Base-by-base conservation (phyloP, 2,797 vertebrate species). In the Agapornis canus region DNA sequence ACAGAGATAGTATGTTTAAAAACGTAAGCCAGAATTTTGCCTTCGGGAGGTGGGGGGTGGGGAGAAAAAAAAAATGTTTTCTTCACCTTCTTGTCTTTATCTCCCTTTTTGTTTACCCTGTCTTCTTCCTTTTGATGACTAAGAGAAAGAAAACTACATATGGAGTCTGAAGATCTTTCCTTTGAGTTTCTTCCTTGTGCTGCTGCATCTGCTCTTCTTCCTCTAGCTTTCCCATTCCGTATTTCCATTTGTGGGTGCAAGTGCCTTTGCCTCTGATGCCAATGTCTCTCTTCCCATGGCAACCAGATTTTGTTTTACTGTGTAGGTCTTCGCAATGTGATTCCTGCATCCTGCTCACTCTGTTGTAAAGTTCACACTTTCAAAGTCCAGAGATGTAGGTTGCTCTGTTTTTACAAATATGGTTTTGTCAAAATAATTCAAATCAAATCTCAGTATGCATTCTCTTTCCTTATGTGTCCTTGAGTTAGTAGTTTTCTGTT, bases 291-390 rank as follows among this genome's bases (percentile, higher is more conserved):
- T 95, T 96, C 91, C 78, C 9, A 85, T 91, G 96, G 92, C 92
- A 92, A 91, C 93, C 97, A 97, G 98, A 97, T 98, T 97, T 97
- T 97, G 97, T 97, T 97, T 95, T 95, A 82, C 94, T 97, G 15
- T 48, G 88, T 94, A 95, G 97, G 91, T 98, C 97, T 97, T 96
- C 93, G 95, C 97, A 97, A 96, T 97, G 94, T 93, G 86, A 96
- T 97, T 96, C 94, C 89, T 90, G 94, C 94, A 95, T 97, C 97
- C 97, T 97, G 97, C 95, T 97, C 69, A 0, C 94, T 97, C 96
- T 95, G 95, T 93, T 91, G 94, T 88, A 32, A 76, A 82, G 91
- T 96, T 97, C 96, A 93, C 95, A 94, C 95, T 94, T 97, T 75
- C 80, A 37, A 68, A 86, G 91, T 82, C 92, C 94, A 68, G 65